Conservation (phyloP, 2,113 vertebrate species). For the Odocoileus hemionus region DNA sequence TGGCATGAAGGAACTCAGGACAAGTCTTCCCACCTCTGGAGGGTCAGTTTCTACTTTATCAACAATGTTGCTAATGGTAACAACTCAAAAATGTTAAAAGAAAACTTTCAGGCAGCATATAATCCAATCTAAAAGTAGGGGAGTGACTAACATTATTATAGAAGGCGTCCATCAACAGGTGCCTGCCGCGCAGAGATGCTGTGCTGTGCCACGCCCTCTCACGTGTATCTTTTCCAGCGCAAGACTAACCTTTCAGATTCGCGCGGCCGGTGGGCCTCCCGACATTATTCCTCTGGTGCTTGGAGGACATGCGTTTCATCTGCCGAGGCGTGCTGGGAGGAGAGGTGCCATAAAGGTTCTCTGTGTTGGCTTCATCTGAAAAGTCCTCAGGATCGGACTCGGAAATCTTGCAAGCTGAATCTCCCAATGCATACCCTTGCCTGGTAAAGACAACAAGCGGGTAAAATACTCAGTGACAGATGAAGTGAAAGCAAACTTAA, state of each 20-base stretch:
- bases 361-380: constrained; percentile 88
- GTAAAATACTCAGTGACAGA: not conserved
- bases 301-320: constrained; percentile 94
- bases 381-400: constrained; percentile 87
- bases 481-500: not conserved
- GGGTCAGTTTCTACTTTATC: not conserved
- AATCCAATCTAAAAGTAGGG: not conserved
- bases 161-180: not conserved
- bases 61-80: not conserved
- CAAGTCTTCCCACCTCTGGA: not conserved
- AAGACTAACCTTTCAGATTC: constrained; percentile 83
- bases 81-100: not conserved
- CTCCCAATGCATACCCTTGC: constrained; percentile 79
- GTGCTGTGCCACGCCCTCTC: not conserved
- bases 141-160: not conserved
- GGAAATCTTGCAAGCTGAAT: constrained; percentile 79
- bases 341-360: constrained; percentile 89
- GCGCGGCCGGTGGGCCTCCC: constrained; percentile 81
- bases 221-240: accelerated
- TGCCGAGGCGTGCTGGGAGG: constrained; percentile 92
- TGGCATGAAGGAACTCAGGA: not conserved
- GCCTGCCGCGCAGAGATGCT: accelerated
- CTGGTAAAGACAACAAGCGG: constrained; percentile 73
- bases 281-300: constrained; percentile 87
- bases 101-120: not conserved